Percentiles rank a stretch among this genome's conserved stretches.
phyloP scores from a whole-genome alignment of 2,797 vertebrate species.

The Molothrus ater region DNA sequence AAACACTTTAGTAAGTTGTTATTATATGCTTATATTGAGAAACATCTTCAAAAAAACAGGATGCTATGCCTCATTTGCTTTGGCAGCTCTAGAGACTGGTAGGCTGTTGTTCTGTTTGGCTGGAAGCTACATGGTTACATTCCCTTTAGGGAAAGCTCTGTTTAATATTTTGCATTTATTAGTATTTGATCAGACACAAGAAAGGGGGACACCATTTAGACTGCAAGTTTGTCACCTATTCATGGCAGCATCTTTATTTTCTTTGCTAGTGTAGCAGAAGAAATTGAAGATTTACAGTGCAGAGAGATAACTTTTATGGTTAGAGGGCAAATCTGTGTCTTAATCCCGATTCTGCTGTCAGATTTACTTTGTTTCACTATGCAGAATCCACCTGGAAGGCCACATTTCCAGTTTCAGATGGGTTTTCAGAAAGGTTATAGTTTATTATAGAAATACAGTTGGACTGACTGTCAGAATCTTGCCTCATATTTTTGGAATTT shows the following conservation, averaged over 20 bases:
- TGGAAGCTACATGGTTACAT: not conserved
- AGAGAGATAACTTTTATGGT: not conserved
- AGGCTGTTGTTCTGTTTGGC: not conserved
- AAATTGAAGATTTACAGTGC: not conserved
- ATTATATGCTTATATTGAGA: not conserved
- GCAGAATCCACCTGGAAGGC: not conserved
- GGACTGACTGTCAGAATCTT: not conserved
- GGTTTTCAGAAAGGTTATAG: constrained; percentile 8
- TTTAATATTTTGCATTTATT: not conserved
- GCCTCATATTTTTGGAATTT: constrained; percentile 26
- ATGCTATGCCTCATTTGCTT: not conserved
- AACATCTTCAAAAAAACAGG: not conserved
- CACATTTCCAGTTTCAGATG: not conserved
- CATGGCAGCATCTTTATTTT: not conserved
- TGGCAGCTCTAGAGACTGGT: not conserved
- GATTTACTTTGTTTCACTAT: not conserved
- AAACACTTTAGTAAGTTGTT: not conserved
- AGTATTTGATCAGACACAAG: not conserved
- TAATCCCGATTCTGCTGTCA: not conserved
- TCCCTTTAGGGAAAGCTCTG: not conserved
- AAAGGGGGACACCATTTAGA: not conserved
- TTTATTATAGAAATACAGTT: constrained; percentile 1
- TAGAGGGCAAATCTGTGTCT: constrained; percentile 18
- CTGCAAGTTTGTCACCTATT: not conserved
- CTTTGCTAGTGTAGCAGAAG: not conserved